These are phyloP conservation scores for Beroe ovata DNA, from an alignment of 37 sponge, comb jelly and placozoan genomes.

Conservation along the genomic window DNA sequence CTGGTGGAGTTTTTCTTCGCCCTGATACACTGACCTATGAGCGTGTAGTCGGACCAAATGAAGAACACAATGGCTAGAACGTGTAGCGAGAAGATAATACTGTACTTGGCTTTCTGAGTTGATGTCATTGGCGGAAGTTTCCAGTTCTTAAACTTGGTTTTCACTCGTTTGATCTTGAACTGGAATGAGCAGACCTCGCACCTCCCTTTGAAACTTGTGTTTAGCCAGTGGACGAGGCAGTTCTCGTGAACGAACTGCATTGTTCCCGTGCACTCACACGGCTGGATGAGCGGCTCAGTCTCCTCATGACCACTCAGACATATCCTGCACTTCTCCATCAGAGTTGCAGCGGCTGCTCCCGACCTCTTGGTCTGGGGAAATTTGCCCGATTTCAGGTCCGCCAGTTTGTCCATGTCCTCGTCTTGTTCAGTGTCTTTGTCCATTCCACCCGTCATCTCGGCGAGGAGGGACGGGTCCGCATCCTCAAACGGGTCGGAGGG, in stretches of 20 bases:
- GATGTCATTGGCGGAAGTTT: slow-evolving; percentile 51
- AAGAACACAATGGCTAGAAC: slow-evolving; percentile 28
- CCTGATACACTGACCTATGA: slow-evolving; percentile 40
- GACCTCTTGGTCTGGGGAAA: neutral
- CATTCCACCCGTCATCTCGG: neutral
- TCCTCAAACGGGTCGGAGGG: slow-evolving; percentile 53
- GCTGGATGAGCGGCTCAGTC: slow-evolving; percentile 45
- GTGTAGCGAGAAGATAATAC: slow-evolving; percentile 55
- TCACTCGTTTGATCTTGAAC: slow-evolving; percentile 31
- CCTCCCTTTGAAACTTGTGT: slow-evolving; percentile 48
- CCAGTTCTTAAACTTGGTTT: slow-evolving; percentile 25
- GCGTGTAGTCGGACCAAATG: slow-evolving; percentile 60
- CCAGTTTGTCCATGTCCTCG: neutral
- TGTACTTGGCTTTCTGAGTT: slow-evolving; percentile 59
- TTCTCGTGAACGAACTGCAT: slow-evolving; percentile 49
- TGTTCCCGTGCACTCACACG: slow-evolving; percentile 54
- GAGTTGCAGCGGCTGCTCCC: neutral
- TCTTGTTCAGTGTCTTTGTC: neutral
- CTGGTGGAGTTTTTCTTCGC: slow-evolving; percentile 33
- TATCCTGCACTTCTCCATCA: slow-evolving; percentile 42
- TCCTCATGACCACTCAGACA: slow-evolving; percentile 64
- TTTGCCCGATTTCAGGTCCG: neutral
- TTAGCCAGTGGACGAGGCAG: slow-evolving; percentile 59
- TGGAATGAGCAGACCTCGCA: slow-evolving; percentile 54
- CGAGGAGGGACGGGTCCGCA: neutral